These are phyloP conservation scores for Thymallus thymallus DNA, from an alignment of 2,113 vertebrate genomes.

Conservation along the genomic window DNA sequence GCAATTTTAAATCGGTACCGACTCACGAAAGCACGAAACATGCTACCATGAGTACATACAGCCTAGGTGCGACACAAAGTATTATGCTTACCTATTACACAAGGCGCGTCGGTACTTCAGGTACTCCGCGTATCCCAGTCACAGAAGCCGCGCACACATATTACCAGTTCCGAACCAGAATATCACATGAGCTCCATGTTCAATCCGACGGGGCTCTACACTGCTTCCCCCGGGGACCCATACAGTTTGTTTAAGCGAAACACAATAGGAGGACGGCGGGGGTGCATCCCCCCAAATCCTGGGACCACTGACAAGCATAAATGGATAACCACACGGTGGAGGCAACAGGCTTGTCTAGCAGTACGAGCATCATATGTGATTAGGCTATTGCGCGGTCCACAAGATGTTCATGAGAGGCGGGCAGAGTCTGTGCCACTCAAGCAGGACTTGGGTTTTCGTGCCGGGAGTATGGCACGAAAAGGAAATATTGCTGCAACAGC, in stretches of 20 bases:
- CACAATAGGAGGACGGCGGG: slow-evolving; percentile 14
- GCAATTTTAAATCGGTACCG: background rate
- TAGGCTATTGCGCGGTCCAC: slow-evolving; percentile 26
- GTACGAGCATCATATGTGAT: background rate
- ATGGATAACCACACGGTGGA: background rate
- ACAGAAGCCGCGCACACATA: slow-evolving; percentile 65
- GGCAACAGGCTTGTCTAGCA: slow-evolving; percentile 16
- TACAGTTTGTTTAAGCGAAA: slow-evolving; percentile 40
- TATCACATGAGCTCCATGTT: slow-evolving; percentile 48
- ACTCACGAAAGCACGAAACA: slow-evolving; percentile 17
- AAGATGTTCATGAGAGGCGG: too few relatives aligned
- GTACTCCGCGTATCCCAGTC: slow-evolving; percentile 61
- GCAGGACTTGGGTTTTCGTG: slow-evolving; percentile 30
- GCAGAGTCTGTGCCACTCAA: slow-evolving; percentile 10
- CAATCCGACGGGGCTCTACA: slow-evolving; percentile 33
- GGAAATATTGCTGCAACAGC: slow-evolving; percentile 61
- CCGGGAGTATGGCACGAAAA: slow-evolving; percentile 60
- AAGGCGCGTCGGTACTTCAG: slow-evolving; percentile 59
- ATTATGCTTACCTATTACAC: slow-evolving; percentile 61
- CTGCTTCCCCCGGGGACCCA: slow-evolving; percentile 26
- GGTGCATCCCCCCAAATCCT: slow-evolving; percentile 44
- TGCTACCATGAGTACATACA: too few relatives aligned
- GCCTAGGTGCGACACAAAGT: too few relatives aligned
- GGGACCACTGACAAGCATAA: slow-evolving; percentile 14
- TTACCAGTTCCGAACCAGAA: slow-evolving; percentile 41